Conservation (phyloP, 2,113 vertebrate species). For the Neogale vison region DNA sequence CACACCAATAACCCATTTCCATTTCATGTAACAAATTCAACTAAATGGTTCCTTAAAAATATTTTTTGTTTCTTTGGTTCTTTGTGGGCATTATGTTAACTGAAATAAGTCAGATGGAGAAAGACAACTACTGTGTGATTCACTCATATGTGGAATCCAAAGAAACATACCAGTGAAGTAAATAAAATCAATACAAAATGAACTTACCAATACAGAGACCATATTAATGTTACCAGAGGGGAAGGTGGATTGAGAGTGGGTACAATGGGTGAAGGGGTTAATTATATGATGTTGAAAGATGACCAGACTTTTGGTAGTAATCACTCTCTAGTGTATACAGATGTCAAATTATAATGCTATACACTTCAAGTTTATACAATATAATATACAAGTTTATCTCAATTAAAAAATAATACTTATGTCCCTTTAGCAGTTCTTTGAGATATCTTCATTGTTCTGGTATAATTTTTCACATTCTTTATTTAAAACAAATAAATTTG, state of each 20-base stretch:
- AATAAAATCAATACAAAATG: not conserved
- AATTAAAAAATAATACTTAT: not conserved
- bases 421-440: not conserved
- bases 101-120: not conserved
- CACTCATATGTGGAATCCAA: not conserved
- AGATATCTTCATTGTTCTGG: not conserved
- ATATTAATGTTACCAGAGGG: not conserved
- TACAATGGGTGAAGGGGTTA: not conserved
- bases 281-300: not conserved
- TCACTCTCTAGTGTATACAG: not conserved
- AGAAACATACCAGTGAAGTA: not conserved
- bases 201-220: not conserved
- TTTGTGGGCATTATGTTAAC: not conserved
- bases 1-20: not conserved
- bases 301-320: not conserved
- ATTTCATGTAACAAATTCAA: not conserved
- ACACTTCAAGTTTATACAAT: not conserved
- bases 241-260: not conserved
- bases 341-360: not conserved
- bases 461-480: not conserved
- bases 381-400: not conserved
- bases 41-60: not conserved
- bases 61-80: not conserved
- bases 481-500: not conserved
- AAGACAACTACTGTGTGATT: not conserved